A percentile compares a stretch with the other conserved stretches of the same genome.
phyloP scores from a whole-genome alignment of 2,888 invertebrate genomes.

The Epiblema foenella region DNA sequence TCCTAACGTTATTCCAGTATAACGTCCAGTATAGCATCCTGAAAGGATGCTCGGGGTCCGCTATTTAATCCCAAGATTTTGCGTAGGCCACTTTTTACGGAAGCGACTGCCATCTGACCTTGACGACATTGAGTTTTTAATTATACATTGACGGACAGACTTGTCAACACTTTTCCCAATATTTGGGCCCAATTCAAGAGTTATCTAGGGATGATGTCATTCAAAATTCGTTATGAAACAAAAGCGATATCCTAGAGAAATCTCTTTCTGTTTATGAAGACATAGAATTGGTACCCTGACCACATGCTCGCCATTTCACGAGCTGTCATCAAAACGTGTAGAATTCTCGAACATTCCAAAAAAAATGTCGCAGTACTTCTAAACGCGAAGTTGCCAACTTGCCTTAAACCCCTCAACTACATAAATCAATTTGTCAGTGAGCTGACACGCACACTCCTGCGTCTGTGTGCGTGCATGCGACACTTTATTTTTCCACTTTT shows the following conservation, averaged over 20 bases:
- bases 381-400: slow-evolving; percentile 60
- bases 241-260: background rate
- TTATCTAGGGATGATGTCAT: too few species aligned
- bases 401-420: slow-evolving; percentile 59
- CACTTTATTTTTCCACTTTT: slow-evolving; percentile 42
- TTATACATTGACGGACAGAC: too few species aligned
- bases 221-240: too few species aligned
- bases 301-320: background rate
- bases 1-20: too few species aligned
- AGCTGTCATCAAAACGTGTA: background rate
- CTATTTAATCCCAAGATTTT: too few species aligned
- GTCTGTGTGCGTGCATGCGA: slow-evolving; percentile 46
- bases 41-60: too few species aligned
- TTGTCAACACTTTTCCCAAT: too few species aligned
- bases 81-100: too few species aligned
- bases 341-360: slow-evolving; percentile 44
- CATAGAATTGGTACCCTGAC: background rate
- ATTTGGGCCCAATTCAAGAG: too few species aligned
- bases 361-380: slow-evolving; percentile 55
- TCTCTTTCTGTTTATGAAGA: background rate
- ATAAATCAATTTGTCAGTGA: slow-evolving; percentile 83
- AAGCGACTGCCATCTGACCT: too few species aligned
- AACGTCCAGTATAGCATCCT: too few species aligned
- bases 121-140: too few species aligned
- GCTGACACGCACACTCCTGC: slow-evolving; percentile 60